Conservation (phyloP, 2,888 invertebrate species). For the Tetropium fuscum region DNA sequence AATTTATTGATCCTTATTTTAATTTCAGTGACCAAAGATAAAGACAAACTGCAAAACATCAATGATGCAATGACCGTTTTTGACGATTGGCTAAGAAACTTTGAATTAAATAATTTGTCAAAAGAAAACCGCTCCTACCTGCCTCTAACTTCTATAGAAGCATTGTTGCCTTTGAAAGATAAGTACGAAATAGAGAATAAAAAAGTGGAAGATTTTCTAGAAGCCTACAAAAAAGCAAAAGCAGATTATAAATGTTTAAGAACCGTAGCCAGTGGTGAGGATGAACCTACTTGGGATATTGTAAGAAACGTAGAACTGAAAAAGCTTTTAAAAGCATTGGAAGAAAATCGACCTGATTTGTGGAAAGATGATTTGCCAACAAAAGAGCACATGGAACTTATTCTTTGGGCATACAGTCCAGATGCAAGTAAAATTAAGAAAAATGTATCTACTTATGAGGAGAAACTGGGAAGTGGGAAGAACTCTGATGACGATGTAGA, state of each 20-base stretch:
- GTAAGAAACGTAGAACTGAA: conserved; percentile 75
- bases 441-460: conserved; percentile 66
- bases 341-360: conserved; percentile 73
- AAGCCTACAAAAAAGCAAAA: conserved; percentile 73
- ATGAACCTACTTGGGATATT: conserved; percentile 80
- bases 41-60: conserved; percentile 80
- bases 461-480: conserved; percentile 61
- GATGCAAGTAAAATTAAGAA: conserved; percentile 77
- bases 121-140: conserved; percentile 79
- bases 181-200: conserved; percentile 68
- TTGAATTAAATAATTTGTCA: conserved; percentile 75
- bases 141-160: conserved; percentile 71
- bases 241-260: conserved; percentile 82
- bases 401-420: conserved; percentile 83
- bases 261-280: conserved; percentile 70
- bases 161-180: conserved; percentile 69
- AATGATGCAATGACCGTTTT: conserved; percentile 78
- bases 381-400: conserved; percentile 74
- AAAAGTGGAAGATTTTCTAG: conserved; percentile 69
- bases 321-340: conserved; percentile 69
- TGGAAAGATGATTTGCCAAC: conserved; percentile 78
- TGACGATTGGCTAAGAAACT: conserved; percentile 81
- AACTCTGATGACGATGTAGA: conserved; percentile 46
- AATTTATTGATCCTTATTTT: too few species aligned
- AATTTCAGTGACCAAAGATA: conserved; percentile 77